Evolutionary conservation across 37 sponge, comb jelly and placozoan genomes (phyloP), one percentile per base, ranked within the genome.

Genomic region (Halisarca cf. caerulea): DNA sequence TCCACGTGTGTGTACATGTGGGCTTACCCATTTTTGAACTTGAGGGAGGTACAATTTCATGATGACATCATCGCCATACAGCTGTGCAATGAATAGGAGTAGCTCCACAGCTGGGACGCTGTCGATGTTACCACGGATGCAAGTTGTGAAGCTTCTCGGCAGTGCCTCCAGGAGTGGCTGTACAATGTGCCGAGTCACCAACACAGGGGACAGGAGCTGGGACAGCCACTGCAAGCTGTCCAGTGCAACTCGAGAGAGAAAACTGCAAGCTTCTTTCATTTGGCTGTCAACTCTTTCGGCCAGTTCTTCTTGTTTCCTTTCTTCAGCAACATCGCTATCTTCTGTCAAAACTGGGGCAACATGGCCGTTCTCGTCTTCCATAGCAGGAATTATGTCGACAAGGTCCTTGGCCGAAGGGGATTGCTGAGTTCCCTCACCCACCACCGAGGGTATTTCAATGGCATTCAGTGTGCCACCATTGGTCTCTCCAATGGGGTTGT

Each of bases 151-250:
- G 82, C 91, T 90, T 45, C 88, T 80, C 25, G 89, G 85, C 42
- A 93, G 57, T 39, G 60, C 44, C 21, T 93, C 88, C 74, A 90
- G 55, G 43, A 95, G 80, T 0, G 96, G 93, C 18, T 66, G 58
- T 4, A 66, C 80, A 43, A 95, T 89, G 78, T 95, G 86, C 53
- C 66, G 36, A 9, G 96, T 86, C 25, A 88, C 60, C 39, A 95
- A 66, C 28, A 95, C 8, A 17, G 96, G 96, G 0, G 93, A 93
- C 20, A 95, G 82, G 11, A 91, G 66, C 43, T 83, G 60, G 38
- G 82, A 21, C 91, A 95, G 57, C 96, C 96, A 95, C 25, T 47
- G 72, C 1, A 92, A 51, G 62, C 86, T 84, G 51, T 95, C 96
- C 15, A 66, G 69, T 0, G 91, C 88, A 51, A 95, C 89, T 51